Evolutionary conservation across 1,140 invertebrate species (phyloP), one percentile per base, ranked within the genome.

Genomic region (Hormaphis cornu): DNA sequence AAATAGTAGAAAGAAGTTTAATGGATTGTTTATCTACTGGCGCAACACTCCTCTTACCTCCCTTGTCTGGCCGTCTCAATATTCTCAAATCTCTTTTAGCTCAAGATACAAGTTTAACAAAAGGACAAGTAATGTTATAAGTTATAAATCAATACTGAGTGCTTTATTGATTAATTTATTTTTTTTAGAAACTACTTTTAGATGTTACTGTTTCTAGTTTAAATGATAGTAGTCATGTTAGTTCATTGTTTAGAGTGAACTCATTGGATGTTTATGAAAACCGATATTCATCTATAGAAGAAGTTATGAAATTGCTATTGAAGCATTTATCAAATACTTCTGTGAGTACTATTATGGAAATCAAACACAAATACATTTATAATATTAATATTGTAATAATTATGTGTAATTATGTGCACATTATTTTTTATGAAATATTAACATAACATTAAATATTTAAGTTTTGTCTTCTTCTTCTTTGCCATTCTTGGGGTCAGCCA

Each of bases 191-290:
- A 73, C 81, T 86, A 79, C 80, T 86, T 69, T 77, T 86, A 66
- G 79, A 78, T 69, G 85, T 86, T 26, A 82, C 86, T 30, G 77
- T 86, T 53, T 81, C 80, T 9, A 86, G 84, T 76, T 76, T 87
- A 16, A 83, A 86, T 75, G 84, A 86, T 74, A 83, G 84, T 72
- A 78, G 77, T 54, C 82, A 85, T 73, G 79, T 85, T 24, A 80
- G 84, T 7, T 75, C 81, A 7, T 75, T 87, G 20, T 78, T 86
- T 4, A 82, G 83, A 3, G 42, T 66, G 14, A 66, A 70, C 18
- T 56, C 50, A 18, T 69, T 56, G 18, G 70, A 71, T 37, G 20
- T 46, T 18, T 53, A 54, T 26, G 53, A 74, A 33, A 71, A 76
- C 59, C 79, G 83, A 73, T 75, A 80, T 22, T 74, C 80, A 48